Evolutionary conservation across 2,797 vertebrate species (phyloP).

Genomic region (Rhinoraja longicauda): DNA sequence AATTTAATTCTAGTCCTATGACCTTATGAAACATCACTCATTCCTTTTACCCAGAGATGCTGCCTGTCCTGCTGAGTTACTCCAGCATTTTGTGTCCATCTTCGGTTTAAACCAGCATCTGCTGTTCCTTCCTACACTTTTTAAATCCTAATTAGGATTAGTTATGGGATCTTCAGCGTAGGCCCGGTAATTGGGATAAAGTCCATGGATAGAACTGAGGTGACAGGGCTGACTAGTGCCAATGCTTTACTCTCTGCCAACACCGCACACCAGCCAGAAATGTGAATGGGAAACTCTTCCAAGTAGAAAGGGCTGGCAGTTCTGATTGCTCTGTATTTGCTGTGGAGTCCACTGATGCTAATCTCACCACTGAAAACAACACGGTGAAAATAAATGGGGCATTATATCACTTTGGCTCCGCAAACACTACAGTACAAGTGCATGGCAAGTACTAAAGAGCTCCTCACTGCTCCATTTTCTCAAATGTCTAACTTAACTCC

Average conservation of each 20-base stretch:
- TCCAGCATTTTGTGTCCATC: too few relatives aligned
- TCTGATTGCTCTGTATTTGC: background rate
- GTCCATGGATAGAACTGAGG: background rate
- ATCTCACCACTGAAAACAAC: background rate
- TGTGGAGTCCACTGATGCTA: background rate
- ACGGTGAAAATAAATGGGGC: background rate
- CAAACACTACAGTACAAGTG: background rate
- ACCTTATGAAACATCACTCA: too few relatives aligned
- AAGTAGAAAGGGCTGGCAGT: background rate
- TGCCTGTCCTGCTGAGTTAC: too few relatives aligned
- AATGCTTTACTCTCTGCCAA: background rate
- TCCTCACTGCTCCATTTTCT: background rate
- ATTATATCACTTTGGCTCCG: background rate
- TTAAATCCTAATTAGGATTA: background rate
- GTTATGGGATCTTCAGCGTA: background rate
- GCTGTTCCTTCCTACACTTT: background rate
- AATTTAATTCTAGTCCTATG: too few relatives aligned
- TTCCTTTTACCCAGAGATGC: too few relatives aligned
- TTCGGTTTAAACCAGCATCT: too few relatives aligned
- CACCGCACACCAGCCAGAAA: background rate
- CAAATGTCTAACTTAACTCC: background rate
- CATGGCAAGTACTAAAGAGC: background rate
- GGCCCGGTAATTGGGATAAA: background rate
- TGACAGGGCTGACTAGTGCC: background rate
- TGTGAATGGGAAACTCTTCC: background rate